Evolutionary conservation across 2,888 invertebrate species (phyloP).

Genomic region (Abrostola triplasia): DNA sequence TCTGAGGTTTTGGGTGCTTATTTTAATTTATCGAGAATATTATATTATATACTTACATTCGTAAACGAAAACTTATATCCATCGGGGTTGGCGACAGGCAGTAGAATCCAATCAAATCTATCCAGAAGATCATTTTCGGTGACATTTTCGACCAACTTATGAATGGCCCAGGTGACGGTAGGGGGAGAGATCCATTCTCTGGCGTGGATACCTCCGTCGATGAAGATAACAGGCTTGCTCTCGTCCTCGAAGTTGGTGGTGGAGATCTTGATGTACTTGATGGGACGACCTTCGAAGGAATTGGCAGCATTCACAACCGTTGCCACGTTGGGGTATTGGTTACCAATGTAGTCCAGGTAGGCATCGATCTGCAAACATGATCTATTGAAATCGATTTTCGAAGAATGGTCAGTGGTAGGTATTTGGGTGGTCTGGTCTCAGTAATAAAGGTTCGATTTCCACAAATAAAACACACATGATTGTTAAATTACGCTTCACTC

Average conservation of each 20-base stretch:
- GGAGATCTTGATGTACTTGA: constrained; percentile 89
- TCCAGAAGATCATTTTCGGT: constrained; percentile 86
- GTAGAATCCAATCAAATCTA: constrained; percentile 90
- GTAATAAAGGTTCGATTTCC: too few relatives aligned
- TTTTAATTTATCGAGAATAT: too few relatives aligned
- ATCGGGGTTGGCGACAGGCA: constrained; percentile 92
- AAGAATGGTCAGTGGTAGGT: too few relatives aligned
- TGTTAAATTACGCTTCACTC: constrained; percentile 39
- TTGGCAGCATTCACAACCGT: constrained; percentile 84
- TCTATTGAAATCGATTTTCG: too few relatives aligned
- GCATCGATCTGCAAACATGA: constrained; percentile 63
- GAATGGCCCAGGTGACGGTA: constrained; percentile 89
- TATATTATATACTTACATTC: constrained; percentile 50
- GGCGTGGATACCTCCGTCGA: constrained; percentile 90
- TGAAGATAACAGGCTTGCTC: constrained; percentile 88
- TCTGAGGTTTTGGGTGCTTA: too few relatives aligned
- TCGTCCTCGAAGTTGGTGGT: constrained; percentile 77
- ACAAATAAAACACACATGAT: neutral
- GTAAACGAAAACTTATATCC: constrained; percentile 90
- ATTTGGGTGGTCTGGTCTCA: too few relatives aligned
- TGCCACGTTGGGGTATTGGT: constrained; percentile 79
- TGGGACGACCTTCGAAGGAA: constrained; percentile 87
- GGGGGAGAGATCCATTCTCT: constrained; percentile 92
- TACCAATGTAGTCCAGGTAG: constrained; percentile 78
- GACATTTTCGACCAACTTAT: constrained; percentile 89